Base-by-base conservation (phyloP, 1,140 invertebrate genomes). In the Drosophila sulfurigaster region DNA sequence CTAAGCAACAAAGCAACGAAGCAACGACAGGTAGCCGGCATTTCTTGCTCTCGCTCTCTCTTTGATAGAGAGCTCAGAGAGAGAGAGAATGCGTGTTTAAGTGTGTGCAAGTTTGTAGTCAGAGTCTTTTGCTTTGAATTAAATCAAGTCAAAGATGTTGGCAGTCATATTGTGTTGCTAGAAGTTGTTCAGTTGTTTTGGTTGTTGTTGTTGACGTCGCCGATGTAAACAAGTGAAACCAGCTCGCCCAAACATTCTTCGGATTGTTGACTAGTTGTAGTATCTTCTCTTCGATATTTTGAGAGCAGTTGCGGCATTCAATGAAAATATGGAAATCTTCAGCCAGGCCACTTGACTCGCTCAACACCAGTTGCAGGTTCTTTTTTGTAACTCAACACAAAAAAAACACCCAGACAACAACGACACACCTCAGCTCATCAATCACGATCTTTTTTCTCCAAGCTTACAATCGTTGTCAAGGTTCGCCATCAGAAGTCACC, bases 161-260 rank as follows among this genome's bases (percentile, higher is more conserved):
- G 75, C 67, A 81, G 11, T 56, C 62, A 56, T 54, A 54, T 65
- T 65, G 62, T 56, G 62, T 56, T 56, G 60, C 46, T 65, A 48
- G 45, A 30, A 30, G 49, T 38, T 43, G 28, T 28, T 74, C 28
- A 32, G 28, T 54, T 54, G 28, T 54, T 54, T 54, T 13, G 11
- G 35, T 38, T 32, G 25, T 13, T 54, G 30, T 32, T 25, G 51
- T 15, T 54, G 56, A 28, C 30, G 64, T 13, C 48, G 51, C 52
- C 46, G 65, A 59, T 75, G 69, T 75, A 70, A 91, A 91, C 87
- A 91, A 91, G 88, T 91, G 87, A 91, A 91, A 91, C 90, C 89
- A 89, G 90, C 88, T 91, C 90, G 90, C 90, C 90, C 90, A 91
- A 91, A 82, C 90, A 91, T 91, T 91, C 90, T 91, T 91, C 45